Percentiles rank a stretch among this genome's conserved stretches.
Conservation (phyloP, 2,113 vertebrate genomes). For the Oxyura jamaicensis region DNA sequence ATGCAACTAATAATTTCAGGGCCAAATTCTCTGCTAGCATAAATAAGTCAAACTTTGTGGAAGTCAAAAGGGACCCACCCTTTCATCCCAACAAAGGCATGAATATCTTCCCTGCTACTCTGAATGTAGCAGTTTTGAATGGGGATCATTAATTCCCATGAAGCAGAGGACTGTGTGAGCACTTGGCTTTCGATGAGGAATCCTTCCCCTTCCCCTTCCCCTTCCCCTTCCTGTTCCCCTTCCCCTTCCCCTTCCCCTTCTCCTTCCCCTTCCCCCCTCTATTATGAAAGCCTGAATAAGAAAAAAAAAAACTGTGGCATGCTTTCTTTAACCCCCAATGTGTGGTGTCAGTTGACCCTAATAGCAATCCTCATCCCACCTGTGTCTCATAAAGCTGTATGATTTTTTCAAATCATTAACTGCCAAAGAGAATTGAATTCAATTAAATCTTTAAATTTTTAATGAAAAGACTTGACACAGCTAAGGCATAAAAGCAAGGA, state of each 20-base stretch:
- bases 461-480: background rate
- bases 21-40: slow-evolving; percentile 19
- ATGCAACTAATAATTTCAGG: slow-evolving; percentile 11
- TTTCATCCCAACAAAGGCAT: slow-evolving; percentile 37
- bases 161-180: background rate
- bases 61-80: slow-evolving; percentile 33
- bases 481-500: background rate
- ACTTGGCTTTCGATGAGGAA: background rate
- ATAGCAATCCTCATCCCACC: background rate
- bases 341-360: background rate
- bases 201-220: too few species aligned
- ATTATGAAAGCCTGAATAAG: background rate
- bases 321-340: background rate
- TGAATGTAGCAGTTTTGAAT: slow-evolving; percentile 21
- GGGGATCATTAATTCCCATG: background rate
- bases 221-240: too few species aligned
- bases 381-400: background rate
- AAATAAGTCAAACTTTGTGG: slow-evolving; percentile 21
- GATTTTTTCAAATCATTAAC: background rate
- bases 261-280: too few species aligned
- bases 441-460: background rate
- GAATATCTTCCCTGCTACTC: background rate
- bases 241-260: too few species aligned
- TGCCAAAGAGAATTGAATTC: background rate
- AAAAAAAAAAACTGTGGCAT: background rate